phyloP scores from a whole-genome alignment of 2,888 invertebrate species.

The Andrena marginata region DNA sequence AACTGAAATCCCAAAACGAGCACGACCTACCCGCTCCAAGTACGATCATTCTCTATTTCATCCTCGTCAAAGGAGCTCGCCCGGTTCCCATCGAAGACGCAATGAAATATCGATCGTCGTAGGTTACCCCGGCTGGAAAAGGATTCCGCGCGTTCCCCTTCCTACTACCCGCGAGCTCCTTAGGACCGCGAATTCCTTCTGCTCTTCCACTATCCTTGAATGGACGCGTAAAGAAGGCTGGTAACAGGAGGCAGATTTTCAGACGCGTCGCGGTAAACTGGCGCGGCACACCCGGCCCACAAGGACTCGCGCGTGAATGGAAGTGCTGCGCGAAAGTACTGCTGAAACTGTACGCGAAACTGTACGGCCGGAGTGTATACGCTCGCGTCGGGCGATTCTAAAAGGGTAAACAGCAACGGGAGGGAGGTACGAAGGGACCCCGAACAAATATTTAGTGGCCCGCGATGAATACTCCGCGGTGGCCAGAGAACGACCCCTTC shows the following conservation, averaged over 20 bases:
- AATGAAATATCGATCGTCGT: slow-evolving; percentile 23
- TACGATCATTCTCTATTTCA: neutral
- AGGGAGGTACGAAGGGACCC: slow-evolving; percentile 7
- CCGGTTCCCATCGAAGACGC: neutral
- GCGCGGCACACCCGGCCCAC: neutral
- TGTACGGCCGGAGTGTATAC: neutral
- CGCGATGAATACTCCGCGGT: slow-evolving; percentile 1
- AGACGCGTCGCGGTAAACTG: neutral
- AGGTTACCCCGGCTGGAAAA: slow-evolving; percentile 7
- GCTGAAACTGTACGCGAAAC: neutral
- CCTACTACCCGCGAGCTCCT: neutral
- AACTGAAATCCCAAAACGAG: neutral
- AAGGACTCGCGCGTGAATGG: neutral
- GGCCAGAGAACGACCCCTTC: neutral
- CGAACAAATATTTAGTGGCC: slow-evolving; percentile 8
- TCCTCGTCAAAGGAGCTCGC: neutral
- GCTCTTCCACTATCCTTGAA: no score
- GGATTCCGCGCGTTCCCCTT: slow-evolving; percentile 19
- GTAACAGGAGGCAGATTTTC: slow-evolving; percentile 3
- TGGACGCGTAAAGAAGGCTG: no score
- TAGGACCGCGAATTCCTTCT: no score
- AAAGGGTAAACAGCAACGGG: neutral
- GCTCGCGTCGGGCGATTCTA: neutral
- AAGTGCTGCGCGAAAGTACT: neutral
- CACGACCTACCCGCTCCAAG: neutral